Percentiles rank a stretch among this genome's conserved stretches.
Conservation (phyloP, 2,888 invertebrate genomes). For the Pseudococcus longispinus region DNA sequence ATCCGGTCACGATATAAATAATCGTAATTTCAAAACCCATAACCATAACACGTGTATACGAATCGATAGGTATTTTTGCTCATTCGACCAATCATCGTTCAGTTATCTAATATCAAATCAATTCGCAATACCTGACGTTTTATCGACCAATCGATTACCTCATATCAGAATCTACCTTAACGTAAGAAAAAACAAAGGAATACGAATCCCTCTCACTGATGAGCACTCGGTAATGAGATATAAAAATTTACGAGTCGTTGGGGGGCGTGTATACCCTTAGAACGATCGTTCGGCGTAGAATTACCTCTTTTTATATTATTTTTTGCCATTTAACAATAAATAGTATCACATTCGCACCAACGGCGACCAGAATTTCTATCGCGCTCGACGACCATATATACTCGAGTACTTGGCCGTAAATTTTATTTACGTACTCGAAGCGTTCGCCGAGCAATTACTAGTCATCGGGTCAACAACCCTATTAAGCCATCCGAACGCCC, state of each 20-base stretch:
- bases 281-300: background rate
- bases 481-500: background rate
- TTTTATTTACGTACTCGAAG: background rate
- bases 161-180: background rate
- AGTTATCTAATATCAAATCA: background rate
- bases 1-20: background rate
- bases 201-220: background rate
- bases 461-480: background rate
- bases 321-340: background rate
- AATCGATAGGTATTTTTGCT: background rate
- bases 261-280: background rate
- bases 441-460: background rate
- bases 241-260: background rate
- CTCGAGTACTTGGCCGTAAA: background rate
- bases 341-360: background rate
- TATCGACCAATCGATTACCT: background rate
- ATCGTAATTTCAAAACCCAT: background rate
- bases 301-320: background rate
- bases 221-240: background rate
- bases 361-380: background rate
- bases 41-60: background rate
- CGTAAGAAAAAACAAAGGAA: background rate
- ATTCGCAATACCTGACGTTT: slow-evolving; percentile 4
- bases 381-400: background rate
- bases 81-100: background rate